Conservation (phyloP, 2,888 invertebrate genomes). For the Diogma glabrata region DNA sequence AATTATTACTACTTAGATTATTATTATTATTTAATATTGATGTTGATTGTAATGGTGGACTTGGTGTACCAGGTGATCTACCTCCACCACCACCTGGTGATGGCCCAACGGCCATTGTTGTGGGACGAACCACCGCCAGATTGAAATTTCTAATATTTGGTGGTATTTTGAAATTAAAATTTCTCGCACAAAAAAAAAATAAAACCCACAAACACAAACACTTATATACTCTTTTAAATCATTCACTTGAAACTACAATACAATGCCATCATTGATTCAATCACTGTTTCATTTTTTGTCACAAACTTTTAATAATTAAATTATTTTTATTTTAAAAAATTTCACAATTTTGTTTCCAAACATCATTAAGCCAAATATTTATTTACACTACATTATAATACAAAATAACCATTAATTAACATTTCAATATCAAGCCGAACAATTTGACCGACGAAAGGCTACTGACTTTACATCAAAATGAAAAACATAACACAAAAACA, state of each 20-base stretch:
- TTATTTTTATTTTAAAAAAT: too few relatives aligned
- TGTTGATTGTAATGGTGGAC: constrained; percentile 26
- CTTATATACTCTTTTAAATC: too few relatives aligned
- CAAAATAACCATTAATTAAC: too few relatives aligned
- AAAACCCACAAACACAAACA: too few relatives aligned
- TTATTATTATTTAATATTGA: neutral
- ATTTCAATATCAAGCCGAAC: constrained; percentile 3
- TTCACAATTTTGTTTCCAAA: too few relatives aligned
- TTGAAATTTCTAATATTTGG: constrained; percentile 7
- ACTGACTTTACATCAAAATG: too few relatives aligned
- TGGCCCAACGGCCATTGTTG: constrained; percentile 38
- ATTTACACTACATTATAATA: too few relatives aligned
- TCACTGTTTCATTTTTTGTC: too few relatives aligned
- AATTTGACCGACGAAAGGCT: constrained; percentile 10
- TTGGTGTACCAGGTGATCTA: constrained; percentile 11
- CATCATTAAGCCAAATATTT: too few relatives aligned
- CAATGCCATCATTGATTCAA: too few relatives aligned
- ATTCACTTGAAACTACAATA: too few relatives aligned
- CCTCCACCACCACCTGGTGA: constrained; percentile 7
- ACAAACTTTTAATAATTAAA: too few relatives aligned
- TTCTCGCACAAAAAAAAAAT: neutral
- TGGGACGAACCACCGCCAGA: constrained; percentile 11
- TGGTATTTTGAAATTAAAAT: constrained; percentile 7
- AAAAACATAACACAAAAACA: neutral
- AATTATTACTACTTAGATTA: constrained; percentile 7